A percentile compares a stretch with the other conserved stretches of the same genome.
phyloP scores from a whole-genome alignment of 2,113 vertebrate genomes.

The Mus musculus region DNA sequence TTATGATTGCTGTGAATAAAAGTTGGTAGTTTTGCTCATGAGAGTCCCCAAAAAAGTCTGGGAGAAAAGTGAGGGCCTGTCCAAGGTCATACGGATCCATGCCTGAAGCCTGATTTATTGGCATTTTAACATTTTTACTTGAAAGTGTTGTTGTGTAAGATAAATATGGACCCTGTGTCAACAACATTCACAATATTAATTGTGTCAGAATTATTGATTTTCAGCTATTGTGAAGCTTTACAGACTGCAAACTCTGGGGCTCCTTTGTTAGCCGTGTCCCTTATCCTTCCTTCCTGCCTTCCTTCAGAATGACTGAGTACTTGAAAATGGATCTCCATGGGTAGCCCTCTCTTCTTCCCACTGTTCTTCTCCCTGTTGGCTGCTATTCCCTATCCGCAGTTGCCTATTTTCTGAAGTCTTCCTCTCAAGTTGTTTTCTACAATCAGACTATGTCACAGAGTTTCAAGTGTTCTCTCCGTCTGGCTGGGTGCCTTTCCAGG shows the following conservation, averaged over 20 bases:
- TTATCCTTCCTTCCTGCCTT: too few relatives aligned
- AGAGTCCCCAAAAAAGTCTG: not conserved
- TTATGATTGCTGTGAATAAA: not conserved
- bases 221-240: not conserved
- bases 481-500: conserved; percentile 1
- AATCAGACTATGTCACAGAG: not conserved
- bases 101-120: not conserved
- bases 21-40: not conserved
- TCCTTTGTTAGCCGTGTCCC: not conserved
- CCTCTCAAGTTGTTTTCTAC: conserved; percentile 42
- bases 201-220: not conserved
- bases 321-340: not conserved
- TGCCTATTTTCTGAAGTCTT: conserved; percentile 33
- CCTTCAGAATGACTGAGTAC: too few relatives aligned
- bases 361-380: not conserved
- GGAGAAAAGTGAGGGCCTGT: not conserved
- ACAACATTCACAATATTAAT: not conserved
- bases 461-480: not conserved
- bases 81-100: not conserved
- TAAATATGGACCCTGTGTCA: not conserved
- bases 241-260: not conserved
- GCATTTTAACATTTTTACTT: not conserved
- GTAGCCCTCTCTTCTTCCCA: not conserved
- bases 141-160: not conserved
- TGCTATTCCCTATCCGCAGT: not conserved